These are phyloP conservation scores for Timema cristinae DNA, from an alignment of 2,888 invertebrate genomes.

Conservation along the genomic window DNA sequence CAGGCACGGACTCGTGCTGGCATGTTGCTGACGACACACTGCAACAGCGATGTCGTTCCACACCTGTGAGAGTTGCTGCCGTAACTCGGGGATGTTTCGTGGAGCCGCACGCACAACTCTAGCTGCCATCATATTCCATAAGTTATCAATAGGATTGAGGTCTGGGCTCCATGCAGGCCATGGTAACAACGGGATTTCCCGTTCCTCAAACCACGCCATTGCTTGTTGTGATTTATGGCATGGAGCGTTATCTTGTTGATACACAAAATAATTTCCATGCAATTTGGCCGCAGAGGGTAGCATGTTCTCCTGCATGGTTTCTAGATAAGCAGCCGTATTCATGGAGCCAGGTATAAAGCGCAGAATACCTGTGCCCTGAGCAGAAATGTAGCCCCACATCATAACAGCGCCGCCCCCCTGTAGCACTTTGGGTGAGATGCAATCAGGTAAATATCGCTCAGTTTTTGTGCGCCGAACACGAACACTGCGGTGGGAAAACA, in stretches of 20 bases:
- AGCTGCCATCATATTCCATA: background rate
- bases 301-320: slow-evolving; percentile 2
- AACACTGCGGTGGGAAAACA: background rate
- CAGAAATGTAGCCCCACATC: background rate
- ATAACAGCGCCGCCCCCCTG: background rate
- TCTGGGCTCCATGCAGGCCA: slow-evolving; percentile 5
- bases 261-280: slow-evolving; percentile 4
- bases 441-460: background rate
- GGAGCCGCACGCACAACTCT: background rate
- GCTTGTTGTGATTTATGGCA: background rate
- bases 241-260: background rate
- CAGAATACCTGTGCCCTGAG: background rate
- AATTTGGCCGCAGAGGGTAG: slow-evolving; percentile 2
- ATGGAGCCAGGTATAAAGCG: background rate
- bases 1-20: background rate
- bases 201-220: slow-evolving; percentile 1
- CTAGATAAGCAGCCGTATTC: background rate
- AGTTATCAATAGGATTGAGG: background rate
- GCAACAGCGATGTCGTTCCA: background rate
- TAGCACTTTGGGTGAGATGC: slow-evolving; percentile 1
- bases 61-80: background rate
- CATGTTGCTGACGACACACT: background rate
- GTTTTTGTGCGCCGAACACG: background rate
- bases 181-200: background rate
- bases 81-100: background rate